Percentiles rank a stretch among this genome's conserved stretches.
These are phyloP conservation scores for Gastracanthus pulcherrimus DNA, from an alignment of 2,888 invertebrate genomes.

Conservation along the genomic window DNA sequence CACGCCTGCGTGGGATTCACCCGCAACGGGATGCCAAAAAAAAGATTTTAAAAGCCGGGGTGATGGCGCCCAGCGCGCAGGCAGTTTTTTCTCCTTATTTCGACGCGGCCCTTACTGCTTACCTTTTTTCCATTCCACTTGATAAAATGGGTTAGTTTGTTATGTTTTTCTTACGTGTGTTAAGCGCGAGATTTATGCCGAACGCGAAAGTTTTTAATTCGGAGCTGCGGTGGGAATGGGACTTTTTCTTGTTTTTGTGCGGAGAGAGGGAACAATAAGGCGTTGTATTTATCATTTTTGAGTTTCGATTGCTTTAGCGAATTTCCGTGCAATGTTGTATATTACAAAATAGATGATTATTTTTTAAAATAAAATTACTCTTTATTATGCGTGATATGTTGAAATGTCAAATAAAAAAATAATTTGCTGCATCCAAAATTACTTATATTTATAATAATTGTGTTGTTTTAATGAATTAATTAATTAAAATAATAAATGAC, in stretches of 20 bases:
- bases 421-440: no score
- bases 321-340: no score
- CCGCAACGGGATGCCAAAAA: constrained; percentile 25
- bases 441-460: no score
- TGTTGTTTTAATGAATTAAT: no score
- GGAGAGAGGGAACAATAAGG: not conserved
- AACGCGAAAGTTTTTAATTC: constrained; percentile 48
- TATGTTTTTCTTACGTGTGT: constrained; percentile 40
- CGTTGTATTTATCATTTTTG: no score
- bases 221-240: not conserved
- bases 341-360: no score
- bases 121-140: constrained; percentile 42
- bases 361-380: no score
- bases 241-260: not conserved
- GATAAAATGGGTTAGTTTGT: constrained; percentile 52
- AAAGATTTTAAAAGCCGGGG: constrained; percentile 47
- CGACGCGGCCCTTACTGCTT: not conserved
- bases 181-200: constrained; percentile 22
- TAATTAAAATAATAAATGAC: no score
- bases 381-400: no score
- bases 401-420: no score
- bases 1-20: not conserved
- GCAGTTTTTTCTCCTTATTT: not conserved
- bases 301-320: no score
- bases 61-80: not conserved